A percentile compares a stretch with the other conserved stretches of the same genome.
phyloP scores from a whole-genome alignment of 2,888 invertebrate genomes.

The Nebria salina region DNA sequence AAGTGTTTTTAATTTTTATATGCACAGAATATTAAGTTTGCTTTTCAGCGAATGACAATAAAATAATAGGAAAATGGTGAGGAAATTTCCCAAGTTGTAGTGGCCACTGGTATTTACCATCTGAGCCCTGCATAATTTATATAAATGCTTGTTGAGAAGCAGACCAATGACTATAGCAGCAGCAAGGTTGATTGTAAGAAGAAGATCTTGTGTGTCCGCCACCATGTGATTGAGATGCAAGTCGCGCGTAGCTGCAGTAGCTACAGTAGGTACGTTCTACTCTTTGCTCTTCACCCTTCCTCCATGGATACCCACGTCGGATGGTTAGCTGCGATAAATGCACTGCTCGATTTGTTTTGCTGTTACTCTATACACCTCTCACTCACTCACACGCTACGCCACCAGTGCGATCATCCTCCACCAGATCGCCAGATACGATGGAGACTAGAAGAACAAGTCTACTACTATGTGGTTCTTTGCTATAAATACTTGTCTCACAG shows the following conservation, averaged over 20 bases:
- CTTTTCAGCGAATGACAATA: no score
- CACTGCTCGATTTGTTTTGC: constrained; percentile 59
- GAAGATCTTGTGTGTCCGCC: constrained; percentile 16
- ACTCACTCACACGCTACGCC: not conserved
- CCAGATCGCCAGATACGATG: constrained; percentile 2
- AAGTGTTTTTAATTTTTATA: no score
- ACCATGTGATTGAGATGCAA: constrained; percentile 58
- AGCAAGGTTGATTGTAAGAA: constrained; percentile 4
- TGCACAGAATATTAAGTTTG: no score
- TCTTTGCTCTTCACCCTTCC: constrained; percentile 24
- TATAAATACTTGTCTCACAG: constrained; percentile 7
- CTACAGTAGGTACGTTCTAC: constrained; percentile 50
- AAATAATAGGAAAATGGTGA: no score
- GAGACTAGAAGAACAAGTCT: constrained; percentile 13
- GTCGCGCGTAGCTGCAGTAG: constrained; percentile 55
- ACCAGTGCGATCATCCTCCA: not conserved
- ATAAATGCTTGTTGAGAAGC: not conserved
- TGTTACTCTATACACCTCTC: constrained; percentile 49
- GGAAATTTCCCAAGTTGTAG: no score
- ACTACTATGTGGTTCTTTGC: not conserved
- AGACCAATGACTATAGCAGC: not conserved
- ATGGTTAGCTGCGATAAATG: constrained; percentile 57
- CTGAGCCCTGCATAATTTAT: no score
- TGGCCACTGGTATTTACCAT: no score
- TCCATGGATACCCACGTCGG: constrained; percentile 13